Percentiles rank a stretch among this genome's conserved stretches.
phyloP scores from a whole-genome alignment of 2,113 vertebrate species.

The Trogon melanurus region DNA sequence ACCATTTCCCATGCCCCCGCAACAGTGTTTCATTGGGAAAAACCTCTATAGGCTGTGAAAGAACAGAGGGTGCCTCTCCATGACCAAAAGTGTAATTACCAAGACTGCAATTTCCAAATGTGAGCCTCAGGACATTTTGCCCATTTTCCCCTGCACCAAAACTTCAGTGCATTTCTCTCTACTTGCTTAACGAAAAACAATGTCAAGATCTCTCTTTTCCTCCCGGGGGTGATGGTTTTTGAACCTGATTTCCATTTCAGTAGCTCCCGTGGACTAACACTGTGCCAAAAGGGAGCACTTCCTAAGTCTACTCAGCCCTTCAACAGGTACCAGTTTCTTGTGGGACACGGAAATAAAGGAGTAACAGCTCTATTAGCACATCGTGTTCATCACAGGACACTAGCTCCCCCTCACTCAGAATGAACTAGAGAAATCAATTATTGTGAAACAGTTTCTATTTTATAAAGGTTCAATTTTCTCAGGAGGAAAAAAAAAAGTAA shows the following conservation, averaged over 20 bases:
- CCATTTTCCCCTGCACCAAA: not conserved
- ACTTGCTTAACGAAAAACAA: not conserved
- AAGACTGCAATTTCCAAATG: not conserved
- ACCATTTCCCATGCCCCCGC: not conserved
- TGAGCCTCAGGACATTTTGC: not conserved
- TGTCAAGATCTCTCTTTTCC: not conserved
- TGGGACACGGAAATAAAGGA: not conserved
- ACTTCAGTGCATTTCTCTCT: not conserved
- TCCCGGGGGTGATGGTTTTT: not conserved
- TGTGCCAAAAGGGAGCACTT: not conserved
- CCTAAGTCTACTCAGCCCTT: not conserved
- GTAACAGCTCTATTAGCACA: not conserved
- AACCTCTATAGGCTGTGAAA: not conserved
- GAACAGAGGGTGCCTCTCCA: not conserved
- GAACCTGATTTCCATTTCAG: not conserved
- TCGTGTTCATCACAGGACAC: not conserved
- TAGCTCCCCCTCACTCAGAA: not conserved
- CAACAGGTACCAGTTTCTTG: not conserved
- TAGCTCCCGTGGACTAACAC: not conserved
- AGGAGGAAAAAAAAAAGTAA: not conserved
- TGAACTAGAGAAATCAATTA: not conserved
- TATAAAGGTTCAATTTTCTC: not conserved
- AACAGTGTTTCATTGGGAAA: not conserved
- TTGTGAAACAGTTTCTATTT: not conserved
- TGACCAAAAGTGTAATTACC: not conserved